phyloP scores from a whole-genome alignment of 2,113 vertebrate genomes.

The Xenus cinereus region DNA sequence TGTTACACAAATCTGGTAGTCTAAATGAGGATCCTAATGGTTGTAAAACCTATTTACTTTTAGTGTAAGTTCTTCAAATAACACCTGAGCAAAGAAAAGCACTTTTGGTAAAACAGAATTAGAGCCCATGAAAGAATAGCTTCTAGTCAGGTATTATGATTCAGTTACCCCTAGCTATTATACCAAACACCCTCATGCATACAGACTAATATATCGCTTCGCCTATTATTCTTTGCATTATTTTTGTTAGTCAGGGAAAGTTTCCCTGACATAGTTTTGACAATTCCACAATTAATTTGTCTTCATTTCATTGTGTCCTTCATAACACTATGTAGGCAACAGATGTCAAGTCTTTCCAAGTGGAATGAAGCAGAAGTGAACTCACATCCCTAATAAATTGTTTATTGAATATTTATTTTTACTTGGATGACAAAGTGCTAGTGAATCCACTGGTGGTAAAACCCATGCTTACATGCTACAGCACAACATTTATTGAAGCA shows the following conservation, averaged over 20 bases:
- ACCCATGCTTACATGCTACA: conserved; percentile 33
- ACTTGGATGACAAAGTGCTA: conserved; percentile 23
- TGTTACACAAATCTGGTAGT: background rate
- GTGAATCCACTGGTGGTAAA: conserved; percentile 10
- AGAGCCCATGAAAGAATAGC: background rate
- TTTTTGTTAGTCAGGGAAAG: background rate
- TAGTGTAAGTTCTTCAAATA: background rate
- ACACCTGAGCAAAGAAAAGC: background rate
- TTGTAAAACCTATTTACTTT: background rate
- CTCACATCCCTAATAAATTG: conserved; percentile 52
- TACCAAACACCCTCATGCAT: background rate
- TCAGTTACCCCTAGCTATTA: background rate
- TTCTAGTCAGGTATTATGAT: background rate
- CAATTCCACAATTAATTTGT: conserved; percentile 50
- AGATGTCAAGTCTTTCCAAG: conserved; percentile 48
- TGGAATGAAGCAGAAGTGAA: conserved; percentile 62
- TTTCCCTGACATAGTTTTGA: background rate
- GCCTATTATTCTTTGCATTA: background rate
- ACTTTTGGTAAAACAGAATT: background rate
- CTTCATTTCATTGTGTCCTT: conserved; percentile 36
- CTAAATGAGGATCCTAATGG: background rate
- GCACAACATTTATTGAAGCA: conserved; percentile 59
- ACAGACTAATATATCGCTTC: background rate
- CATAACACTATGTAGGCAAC: background rate
- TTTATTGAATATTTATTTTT: conserved; percentile 67